Conservation (phyloP, 1,140 invertebrate species). For the Babylonia areolata region DNA sequence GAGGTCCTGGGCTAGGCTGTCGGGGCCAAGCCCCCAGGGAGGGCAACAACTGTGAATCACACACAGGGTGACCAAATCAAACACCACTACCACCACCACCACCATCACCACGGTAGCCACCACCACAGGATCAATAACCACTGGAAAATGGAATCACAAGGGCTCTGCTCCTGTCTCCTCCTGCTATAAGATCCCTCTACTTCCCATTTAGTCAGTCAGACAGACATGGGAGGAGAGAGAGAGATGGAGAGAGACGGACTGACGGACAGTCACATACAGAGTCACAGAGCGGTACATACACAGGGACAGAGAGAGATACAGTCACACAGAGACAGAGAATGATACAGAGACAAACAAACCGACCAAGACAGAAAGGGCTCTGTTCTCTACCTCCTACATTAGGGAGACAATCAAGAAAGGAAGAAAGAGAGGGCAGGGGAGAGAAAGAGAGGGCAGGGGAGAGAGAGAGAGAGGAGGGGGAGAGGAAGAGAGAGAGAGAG, state of each 20-base stretch:
- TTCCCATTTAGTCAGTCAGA: neutral
- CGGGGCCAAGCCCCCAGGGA: neutral
- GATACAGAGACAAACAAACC: no score
- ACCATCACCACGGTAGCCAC: no score
- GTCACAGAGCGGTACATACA: no score
- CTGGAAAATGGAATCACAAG: neutral
- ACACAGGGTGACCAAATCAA: neutral
- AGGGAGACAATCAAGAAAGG: no score
- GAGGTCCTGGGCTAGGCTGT: neutral
- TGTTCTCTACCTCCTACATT: no score
- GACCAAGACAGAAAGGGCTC: no score
- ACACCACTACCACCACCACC: neutral
- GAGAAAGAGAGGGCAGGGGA: neutral
- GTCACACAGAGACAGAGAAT: neutral
- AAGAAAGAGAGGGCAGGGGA: neutral
- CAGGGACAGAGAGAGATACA: neutral
- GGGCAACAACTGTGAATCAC: neutral
- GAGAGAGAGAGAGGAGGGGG: neutral
- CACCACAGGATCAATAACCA: neutral
- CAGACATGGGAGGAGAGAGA: neutral
- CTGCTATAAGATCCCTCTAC: neutral
- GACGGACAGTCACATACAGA: no score
- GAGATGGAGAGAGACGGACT: conserved; percentile 1
- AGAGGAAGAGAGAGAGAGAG: neutral
- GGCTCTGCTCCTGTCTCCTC: neutral